A percentile compares a stretch with the other conserved stretches of the same genome.
These are phyloP conservation scores for Belgica antarctica DNA, from an alignment of 2,888 invertebrate genomes.

Conservation along the genomic window DNA sequence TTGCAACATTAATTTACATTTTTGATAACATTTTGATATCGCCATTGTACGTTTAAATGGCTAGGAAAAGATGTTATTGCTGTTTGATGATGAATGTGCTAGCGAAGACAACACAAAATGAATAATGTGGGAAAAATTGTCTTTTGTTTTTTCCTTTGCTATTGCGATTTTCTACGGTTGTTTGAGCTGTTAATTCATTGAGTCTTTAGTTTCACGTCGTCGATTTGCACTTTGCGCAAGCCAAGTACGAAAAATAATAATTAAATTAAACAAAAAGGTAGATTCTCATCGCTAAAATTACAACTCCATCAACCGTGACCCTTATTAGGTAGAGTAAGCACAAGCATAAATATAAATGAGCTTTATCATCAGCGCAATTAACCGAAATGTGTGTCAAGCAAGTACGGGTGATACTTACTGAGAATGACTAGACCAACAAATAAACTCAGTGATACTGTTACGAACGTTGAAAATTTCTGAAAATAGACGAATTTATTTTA, in stretches of 20 bases:
- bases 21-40: no score
- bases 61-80: not conserved
- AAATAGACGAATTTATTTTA: constrained; percentile 55
- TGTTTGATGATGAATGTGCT: constrained; percentile 6
- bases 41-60: no score
- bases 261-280: constrained; percentile 11
- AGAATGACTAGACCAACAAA: constrained; percentile 91
- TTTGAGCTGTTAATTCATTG: not conserved
- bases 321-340: no score
- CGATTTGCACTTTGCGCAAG: not conserved
- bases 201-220: not conserved
- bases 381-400: not conserved
- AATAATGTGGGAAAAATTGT: constrained; percentile 7
- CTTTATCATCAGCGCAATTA: constrained; percentile 12
- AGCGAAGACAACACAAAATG: not conserved
- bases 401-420: constrained; percentile 62
- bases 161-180: not conserved
- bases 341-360: no score
- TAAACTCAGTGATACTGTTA: constrained; percentile 85
- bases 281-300: not conserved
- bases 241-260: not conserved
- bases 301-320: constrained; percentile 7
- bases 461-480: constrained; percentile 89
- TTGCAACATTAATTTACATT: no score
- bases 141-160: not conserved